Evolutionary conservation across 2,797 vertebrate species (phyloP).

Genomic region (Bucorvus abyssinicus): DNA sequence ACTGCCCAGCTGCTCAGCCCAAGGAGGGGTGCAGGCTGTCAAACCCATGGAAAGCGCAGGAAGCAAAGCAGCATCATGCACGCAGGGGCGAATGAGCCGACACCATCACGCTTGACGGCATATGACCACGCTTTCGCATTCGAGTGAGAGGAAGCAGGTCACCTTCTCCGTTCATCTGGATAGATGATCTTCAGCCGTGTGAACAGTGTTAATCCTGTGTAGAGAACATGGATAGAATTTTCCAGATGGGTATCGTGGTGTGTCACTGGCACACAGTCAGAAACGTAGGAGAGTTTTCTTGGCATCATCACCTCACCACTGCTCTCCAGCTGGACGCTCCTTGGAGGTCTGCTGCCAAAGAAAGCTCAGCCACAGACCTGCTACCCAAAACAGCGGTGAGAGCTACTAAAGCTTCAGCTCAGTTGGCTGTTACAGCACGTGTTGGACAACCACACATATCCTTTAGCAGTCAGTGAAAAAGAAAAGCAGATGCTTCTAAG

Average conservation of each 20-base stretch:
- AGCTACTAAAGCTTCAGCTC: background rate
- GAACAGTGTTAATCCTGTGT: background rate
- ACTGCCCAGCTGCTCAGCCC: background rate
- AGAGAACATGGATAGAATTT: background rate
- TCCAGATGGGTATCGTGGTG: background rate
- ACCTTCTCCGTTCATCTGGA: background rate
- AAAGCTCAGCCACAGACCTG: background rate
- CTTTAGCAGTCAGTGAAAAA: background rate
- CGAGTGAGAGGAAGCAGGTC: background rate
- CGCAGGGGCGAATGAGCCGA: background rate
- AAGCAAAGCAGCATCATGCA: background rate
- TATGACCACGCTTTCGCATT: background rate
- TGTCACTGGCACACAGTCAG: background rate
- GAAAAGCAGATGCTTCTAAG: background rate
- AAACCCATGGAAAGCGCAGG: background rate
- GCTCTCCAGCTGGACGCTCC: background rate
- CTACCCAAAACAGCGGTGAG: background rate
- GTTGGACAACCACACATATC: background rate
- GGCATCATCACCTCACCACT: background rate
- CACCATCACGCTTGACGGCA: rapidly evolving
- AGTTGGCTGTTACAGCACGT: background rate
- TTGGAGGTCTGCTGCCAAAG: background rate
- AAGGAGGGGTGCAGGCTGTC: background rate
- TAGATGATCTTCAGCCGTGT: background rate
- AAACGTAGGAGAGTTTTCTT: background rate